phyloP scores from a whole-genome alignment of 2,113 vertebrate genomes.

The Meleagris gallopavo region DNA sequence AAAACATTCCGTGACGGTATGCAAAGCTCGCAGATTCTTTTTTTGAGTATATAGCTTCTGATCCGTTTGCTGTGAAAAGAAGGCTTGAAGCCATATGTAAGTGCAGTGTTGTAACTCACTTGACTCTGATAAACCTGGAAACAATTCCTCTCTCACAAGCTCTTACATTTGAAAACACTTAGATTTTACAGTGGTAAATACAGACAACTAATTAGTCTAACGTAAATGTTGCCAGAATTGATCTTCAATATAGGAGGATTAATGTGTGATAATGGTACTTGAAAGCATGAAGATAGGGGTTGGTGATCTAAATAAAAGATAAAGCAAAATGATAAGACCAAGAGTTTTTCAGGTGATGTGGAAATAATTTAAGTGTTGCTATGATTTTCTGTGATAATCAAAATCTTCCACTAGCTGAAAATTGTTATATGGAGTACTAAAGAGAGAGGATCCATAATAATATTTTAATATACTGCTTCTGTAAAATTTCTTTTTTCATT shows the following conservation, averaged over 20 bases:
- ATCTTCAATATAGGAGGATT: background rate
- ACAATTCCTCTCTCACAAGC: fast-evolving
- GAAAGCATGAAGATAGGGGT: background rate
- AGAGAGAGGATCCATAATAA: background rate
- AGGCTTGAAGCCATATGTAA: background rate
- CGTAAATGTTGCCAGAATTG: background rate
- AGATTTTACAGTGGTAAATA: background rate
- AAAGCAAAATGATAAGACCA: background rate
- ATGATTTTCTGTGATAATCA: background rate
- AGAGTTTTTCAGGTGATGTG: background rate
- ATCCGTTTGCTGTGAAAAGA: background rate
- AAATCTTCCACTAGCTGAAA: constrained; percentile 15
- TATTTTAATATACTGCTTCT: constrained; percentile 15
- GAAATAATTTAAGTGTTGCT: background rate
- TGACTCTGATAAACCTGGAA: background rate
- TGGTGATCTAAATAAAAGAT: background rate
- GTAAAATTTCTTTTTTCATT: background rate
- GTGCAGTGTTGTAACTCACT: background rate
- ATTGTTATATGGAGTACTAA: constrained; percentile 10
- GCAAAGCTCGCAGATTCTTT: background rate
- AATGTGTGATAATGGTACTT: background rate
- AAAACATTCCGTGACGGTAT: background rate
- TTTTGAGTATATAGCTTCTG: background rate
- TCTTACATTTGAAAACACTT: background rate
- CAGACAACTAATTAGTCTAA: background rate